Evolutionary conservation across 2,113 vertebrate species (phyloP).

Genomic region (Leucoraja erinaceus): DNA sequence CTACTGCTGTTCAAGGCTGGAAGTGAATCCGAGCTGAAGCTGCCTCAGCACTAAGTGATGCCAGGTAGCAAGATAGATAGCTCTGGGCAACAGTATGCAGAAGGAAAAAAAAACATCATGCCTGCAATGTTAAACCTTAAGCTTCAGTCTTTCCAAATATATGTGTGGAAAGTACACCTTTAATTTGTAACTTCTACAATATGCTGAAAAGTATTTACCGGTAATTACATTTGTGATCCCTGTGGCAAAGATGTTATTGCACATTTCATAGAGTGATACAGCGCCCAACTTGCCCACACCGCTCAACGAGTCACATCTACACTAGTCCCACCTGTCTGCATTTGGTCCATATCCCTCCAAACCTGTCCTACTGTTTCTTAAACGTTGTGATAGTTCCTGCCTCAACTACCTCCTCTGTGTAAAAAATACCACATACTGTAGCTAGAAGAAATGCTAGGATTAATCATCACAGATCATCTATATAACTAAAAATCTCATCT

Average conservation of each 20-base stretch:
- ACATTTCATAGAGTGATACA: too few relatives aligned
- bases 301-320: too few relatives aligned
- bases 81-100: not conserved
- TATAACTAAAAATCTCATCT: too few relatives aligned
- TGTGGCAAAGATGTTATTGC: not conserved
- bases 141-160: not conserved
- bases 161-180: not conserved
- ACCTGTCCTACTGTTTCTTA: too few relatives aligned
- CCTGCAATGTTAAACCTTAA: not conserved
- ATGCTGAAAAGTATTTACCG: not conserved
- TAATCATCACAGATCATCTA: too few relatives aligned
- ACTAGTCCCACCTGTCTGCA: too few relatives aligned
- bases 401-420: too few relatives aligned
- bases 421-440: too few relatives aligned
- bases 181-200: not conserved
- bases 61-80: not conserved
- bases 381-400: too few relatives aligned
- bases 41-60: not conserved
- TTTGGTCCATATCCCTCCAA: too few relatives aligned
- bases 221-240: not conserved
- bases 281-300: too few relatives aligned
- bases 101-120: not conserved
- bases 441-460: too few relatives aligned
- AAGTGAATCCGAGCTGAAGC: not conserved
- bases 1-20: not conserved